phyloP scores from a whole-genome alignment of 2,797 vertebrate species.

The Setipinna tenuifilis region DNA sequence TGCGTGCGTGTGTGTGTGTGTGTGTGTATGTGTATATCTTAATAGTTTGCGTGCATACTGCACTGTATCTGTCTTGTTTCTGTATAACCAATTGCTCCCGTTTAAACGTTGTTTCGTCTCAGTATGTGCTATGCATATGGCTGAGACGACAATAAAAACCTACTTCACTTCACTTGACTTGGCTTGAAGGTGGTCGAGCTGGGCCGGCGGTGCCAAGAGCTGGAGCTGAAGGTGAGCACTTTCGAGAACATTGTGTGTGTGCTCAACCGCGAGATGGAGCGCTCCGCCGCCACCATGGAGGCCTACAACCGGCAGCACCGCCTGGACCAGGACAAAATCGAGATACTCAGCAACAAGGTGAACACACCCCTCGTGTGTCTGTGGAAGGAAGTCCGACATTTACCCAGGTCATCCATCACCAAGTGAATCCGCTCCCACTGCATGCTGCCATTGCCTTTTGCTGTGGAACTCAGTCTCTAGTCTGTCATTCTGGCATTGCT shows the following conservation, averaged over 20 bases:
- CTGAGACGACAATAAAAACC: no score
- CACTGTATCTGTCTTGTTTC: no score
- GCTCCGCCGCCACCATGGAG: slow-evolving; percentile 85
- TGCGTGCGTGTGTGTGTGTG: no score
- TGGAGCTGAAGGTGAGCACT: slow-evolving; percentile 88
- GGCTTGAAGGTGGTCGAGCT: slow-evolving; percentile 70
- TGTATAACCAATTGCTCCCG: no score
- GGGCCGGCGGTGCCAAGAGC: slow-evolving; percentile 79
- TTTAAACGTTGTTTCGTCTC: no score
- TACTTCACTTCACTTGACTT: no score
- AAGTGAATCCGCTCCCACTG: background rate
- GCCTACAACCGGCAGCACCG: slow-evolving; percentile 89
- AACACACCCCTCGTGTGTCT: background rate
- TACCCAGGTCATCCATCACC: background rate
- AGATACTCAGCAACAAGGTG: slow-evolving; percentile 91
- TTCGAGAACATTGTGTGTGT: slow-evolving; percentile 97
- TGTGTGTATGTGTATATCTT: no score
- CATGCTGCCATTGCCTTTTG: background rate
- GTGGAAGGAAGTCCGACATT: slow-evolving; percentile 2
- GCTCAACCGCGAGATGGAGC: slow-evolving; percentile 91
- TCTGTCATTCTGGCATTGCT: background rate
- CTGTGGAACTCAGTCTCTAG: background rate
- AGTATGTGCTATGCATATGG: no score
- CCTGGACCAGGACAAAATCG: slow-evolving; percentile 93
- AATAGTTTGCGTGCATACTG: no score